Conservation (phyloP, 2,113 vertebrate genomes). For the Raja brachyura region DNA sequence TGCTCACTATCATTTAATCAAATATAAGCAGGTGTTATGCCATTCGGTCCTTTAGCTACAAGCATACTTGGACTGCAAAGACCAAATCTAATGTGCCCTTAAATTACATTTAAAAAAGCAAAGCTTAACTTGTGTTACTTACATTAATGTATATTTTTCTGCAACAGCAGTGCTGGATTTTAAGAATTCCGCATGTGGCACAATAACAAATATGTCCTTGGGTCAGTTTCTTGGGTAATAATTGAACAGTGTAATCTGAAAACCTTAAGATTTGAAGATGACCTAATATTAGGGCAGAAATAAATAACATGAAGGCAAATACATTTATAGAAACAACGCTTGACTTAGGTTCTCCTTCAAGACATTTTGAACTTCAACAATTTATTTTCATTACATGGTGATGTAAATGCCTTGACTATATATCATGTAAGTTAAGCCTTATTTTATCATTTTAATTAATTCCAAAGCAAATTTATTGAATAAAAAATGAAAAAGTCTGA, state of each 20-base stretch:
- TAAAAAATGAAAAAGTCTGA: not conserved
- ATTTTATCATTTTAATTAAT: not conserved
- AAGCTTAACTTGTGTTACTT: not conserved
- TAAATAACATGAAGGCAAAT: too few relatives aligned
- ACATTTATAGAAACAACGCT: not conserved
- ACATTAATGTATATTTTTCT: not conserved
- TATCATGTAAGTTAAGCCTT: not conserved
- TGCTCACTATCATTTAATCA: too few relatives aligned
- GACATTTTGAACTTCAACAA: not conserved
- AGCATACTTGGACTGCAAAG: not conserved
- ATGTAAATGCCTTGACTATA: not conserved
- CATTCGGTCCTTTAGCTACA: not conserved
- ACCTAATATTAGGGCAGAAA: not conserved
- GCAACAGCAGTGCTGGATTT: not conserved
- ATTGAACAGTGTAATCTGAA: not conserved
- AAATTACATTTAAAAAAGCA: not conserved
- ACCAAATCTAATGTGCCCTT: not conserved
- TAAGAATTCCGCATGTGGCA: not conserved
- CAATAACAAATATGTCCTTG: not conserved
- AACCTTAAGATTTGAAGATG: not conserved
- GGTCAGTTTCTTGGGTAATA: not conserved
- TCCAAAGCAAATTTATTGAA: not conserved
- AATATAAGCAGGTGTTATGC: too few relatives aligned
- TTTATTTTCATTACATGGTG: not conserved
- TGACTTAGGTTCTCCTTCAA: not conserved